These are phyloP conservation scores for Drosophila pallidifrons DNA, from an alignment of 1,140 invertebrate species.

Conservation along the genomic window DNA sequence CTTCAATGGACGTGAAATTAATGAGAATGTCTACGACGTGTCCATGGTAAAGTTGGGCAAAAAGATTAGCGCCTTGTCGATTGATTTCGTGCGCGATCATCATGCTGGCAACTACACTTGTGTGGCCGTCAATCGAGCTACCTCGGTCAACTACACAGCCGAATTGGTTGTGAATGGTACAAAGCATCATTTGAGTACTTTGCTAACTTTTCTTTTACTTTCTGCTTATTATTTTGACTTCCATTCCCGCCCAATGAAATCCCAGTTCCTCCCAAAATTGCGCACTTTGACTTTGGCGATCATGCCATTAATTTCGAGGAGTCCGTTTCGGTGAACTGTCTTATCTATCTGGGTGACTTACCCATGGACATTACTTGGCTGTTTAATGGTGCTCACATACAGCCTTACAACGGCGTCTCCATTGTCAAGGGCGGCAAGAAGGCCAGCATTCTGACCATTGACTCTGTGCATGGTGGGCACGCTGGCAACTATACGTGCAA, in stretches of 20 bases:
- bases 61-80: conserved; percentile 88
- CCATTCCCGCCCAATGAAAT: neutral
- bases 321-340: conserved; percentile 90
- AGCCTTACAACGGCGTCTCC: conserved; percentile 72
- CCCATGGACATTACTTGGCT: conserved; percentile 93
- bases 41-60: conserved; percentile 77
- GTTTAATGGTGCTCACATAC: conserved; percentile 87
- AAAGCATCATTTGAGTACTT: conserved; percentile 7
- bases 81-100: conserved; percentile 87
- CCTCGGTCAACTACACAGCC: conserved; percentile 89
- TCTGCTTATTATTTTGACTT: conserved; percentile 17
- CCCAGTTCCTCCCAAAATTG: conserved; percentile 90
- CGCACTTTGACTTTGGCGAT: conserved; percentile 88
- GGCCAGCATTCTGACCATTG: conserved; percentile 91
- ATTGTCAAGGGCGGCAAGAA: conserved; percentile 84
- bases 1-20: conserved; percentile 86
- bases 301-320: conserved; percentile 89
- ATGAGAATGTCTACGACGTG: conserved; percentile 86
- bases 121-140: conserved; percentile 91
- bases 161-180: conserved; percentile 88
- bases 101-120: conserved; percentile 91
- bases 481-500: conserved; percentile 90
- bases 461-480: conserved; percentile 89
- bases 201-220: conserved; percentile 19
- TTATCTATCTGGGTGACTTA: conserved; percentile 93